phyloP scores from a whole-genome alignment of 2,113 vertebrate genomes.

The Stigmatopora argus region DNA sequence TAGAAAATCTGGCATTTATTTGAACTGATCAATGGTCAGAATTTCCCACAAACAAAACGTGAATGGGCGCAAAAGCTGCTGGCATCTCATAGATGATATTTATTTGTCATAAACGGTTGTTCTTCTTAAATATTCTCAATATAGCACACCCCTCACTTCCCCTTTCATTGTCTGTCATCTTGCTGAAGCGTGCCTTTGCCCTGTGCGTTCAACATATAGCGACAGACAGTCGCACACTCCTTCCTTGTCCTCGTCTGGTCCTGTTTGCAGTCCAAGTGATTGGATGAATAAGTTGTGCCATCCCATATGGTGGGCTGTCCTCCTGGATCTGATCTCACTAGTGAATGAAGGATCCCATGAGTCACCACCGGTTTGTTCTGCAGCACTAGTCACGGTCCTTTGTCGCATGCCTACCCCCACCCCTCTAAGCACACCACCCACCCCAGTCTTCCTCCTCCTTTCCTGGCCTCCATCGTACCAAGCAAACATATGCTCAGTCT shows the following conservation, averaged over 20 bases:
- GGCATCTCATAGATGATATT: neutral
- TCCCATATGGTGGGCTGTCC: constrained; percentile 76
- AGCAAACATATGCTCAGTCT: constrained; percentile 51
- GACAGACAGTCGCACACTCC: constrained; percentile 12
- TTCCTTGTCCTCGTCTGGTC: constrained; percentile 40
- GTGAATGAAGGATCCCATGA: constrained; percentile 60
- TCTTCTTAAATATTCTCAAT: constrained; percentile 23
- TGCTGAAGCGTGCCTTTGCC: constrained; percentile 29
- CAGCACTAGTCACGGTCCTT: constrained; percentile 54
- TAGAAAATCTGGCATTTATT: constrained; percentile 26
- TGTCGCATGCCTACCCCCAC: constrained; percentile 44
- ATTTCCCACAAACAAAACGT: constrained; percentile 21
- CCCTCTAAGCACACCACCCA: constrained; percentile 34
- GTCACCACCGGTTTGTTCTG: constrained; percentile 70
- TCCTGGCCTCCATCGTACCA: constrained; percentile 37
- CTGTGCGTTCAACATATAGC: constrained; percentile 20
- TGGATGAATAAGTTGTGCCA: constrained; percentile 72
- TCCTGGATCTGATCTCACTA: constrained; percentile 65
- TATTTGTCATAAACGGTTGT: constrained; percentile 12
- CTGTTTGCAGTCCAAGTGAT: constrained; percentile 60
- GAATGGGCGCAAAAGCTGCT: neutral
- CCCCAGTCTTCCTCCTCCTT: constrained; percentile 22
- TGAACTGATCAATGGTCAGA: constrained; percentile 20
- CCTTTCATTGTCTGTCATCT: constrained; percentile 46
- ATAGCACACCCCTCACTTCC: constrained; percentile 30